Evolutionary conservation across 2,113 vertebrate species (phyloP), one percentile per base, ranked within the genome.

Genomic region (Periophthalmodon schlosseri): DNA sequence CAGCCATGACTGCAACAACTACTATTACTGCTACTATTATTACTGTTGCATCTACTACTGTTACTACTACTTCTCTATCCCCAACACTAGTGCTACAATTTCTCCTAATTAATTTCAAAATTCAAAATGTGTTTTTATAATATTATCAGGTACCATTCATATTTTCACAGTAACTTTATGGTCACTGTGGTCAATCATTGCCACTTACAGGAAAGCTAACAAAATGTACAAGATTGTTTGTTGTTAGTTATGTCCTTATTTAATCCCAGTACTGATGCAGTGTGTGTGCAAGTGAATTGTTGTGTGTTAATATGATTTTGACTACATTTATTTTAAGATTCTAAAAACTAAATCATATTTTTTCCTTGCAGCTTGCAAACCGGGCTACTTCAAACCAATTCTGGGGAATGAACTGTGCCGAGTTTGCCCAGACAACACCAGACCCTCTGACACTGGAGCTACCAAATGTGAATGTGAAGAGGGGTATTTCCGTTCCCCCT

Each of bases 341-440:
- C 23, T 4, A 5, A 14, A n/a, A 34, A 16, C 79, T 72, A 46
- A 68, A 6, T 54, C 71, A 56, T 69, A 12, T 87, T 3, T 84
- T 69, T 75, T 75, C 39, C 2, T 65, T 28, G 24, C 91, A 99
- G 97, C 86, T 2, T 99, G 97, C 56, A 90, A 93, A 0, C 87
- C 95, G 0, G 96, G 96, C 28, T 95, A 92, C 91, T 99, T 96
- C 91, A 98, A 98, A 87, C 80, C 93, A 0, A 73, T 90, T 0
- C 86, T 88, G 0, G 95, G 95, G 0, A 86, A 81, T 0, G 50
- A 86, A 9, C 50, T 77, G 9, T 98, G 97, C 78, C 75, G 89
- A 73, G 77, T 83, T 56, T 99, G 97, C 72, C 96, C 97, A 0
- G 71, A 70, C 2, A 92, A 97, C 90, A 97, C 96, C 0, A 85